Evolutionary conservation across 1,140 invertebrate species (phyloP).

Genomic region (Bombus haemorrhoidalis): DNA sequence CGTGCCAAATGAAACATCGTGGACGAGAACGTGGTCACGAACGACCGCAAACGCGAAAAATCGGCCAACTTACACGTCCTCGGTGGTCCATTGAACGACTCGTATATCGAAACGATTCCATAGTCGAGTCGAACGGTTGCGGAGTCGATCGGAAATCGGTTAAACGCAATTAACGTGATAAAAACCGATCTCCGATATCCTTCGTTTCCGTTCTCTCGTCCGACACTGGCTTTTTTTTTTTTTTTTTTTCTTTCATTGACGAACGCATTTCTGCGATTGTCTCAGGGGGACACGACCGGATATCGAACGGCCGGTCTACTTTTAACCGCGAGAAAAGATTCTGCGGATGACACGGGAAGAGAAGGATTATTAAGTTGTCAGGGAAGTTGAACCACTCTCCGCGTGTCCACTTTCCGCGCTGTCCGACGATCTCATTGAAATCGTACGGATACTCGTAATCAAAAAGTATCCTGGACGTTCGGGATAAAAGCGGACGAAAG

Average conservation of each 20-base stretch:
- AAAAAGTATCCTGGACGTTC: slow-evolving; percentile 55
- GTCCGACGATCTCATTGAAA: slow-evolving; percentile 60
- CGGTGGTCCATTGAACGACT: not conserved
- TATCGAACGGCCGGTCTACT: slow-evolving; percentile 39
- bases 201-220: not conserved
- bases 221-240: slow-evolving; percentile 7
- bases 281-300: slow-evolving; percentile 23
- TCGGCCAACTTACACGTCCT: not conserved
- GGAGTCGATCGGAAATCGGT: not conserved
- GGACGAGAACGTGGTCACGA: not conserved
- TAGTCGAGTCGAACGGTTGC: not conserved
- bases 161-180: slow-evolving; percentile 8
- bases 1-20: slow-evolving; percentile 42
- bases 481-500: slow-evolving; percentile 12
- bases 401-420: slow-evolving; percentile 59
- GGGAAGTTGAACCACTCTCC: slow-evolving; percentile 35
- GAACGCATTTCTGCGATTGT: slow-evolving; percentile 27
- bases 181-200: not conserved
- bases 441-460: slow-evolving; percentile 60
- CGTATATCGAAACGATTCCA: not conserved
- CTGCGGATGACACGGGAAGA: slow-evolving; percentile 65
- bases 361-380: slow-evolving; percentile 66
- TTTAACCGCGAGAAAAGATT: slow-evolving; percentile 47
- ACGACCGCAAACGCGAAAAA: slow-evolving; percentile 22
- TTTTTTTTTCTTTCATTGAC: no score